Evolutionary conservation across 2,888 invertebrate species (phyloP).

Genomic region (Crematogaster levior): DNA sequence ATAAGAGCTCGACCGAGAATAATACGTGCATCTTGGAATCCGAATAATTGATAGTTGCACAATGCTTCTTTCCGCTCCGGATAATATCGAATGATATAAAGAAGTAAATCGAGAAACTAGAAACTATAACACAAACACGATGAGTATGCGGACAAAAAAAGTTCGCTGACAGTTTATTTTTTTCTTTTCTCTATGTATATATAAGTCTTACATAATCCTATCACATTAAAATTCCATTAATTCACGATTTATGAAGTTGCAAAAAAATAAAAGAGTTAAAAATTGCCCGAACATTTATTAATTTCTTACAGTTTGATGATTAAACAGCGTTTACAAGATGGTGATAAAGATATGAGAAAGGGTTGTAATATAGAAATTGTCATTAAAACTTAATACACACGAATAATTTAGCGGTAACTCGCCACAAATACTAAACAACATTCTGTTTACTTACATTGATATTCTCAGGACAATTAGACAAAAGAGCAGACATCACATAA

Average conservation of each 20-base stretch:
- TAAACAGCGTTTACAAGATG: too few relatives aligned
- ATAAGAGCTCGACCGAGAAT: background rate
- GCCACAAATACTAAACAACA: too few relatives aligned
- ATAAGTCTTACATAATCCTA: background rate
- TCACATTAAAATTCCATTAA: background rate
- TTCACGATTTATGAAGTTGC: background rate
- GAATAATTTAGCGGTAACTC: too few relatives aligned
- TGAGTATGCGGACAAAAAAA: background rate
- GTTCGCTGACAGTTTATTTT: background rate
- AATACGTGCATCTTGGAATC: constrained; percentile 21
- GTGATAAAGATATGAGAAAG: too few relatives aligned
- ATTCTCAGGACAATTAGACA: too few relatives aligned
- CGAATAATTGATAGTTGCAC: constrained; percentile 44
- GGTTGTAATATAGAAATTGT: too few relatives aligned
- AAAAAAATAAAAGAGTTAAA: background rate
- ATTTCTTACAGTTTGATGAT: background rate
- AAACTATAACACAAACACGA: background rate
- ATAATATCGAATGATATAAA: background rate
- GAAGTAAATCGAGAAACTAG: background rate
- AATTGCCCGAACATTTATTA: background rate
- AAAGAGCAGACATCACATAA: too few relatives aligned
- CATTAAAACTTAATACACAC: too few relatives aligned
- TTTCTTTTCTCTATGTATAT: background rate
- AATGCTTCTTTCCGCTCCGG: background rate
- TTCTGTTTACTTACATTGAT: too few relatives aligned